Evolutionary conservation across 1,140 invertebrate species (phyloP), one percentile per base, ranked within the genome.

Genomic region (Drosophila ambigua): DNA sequence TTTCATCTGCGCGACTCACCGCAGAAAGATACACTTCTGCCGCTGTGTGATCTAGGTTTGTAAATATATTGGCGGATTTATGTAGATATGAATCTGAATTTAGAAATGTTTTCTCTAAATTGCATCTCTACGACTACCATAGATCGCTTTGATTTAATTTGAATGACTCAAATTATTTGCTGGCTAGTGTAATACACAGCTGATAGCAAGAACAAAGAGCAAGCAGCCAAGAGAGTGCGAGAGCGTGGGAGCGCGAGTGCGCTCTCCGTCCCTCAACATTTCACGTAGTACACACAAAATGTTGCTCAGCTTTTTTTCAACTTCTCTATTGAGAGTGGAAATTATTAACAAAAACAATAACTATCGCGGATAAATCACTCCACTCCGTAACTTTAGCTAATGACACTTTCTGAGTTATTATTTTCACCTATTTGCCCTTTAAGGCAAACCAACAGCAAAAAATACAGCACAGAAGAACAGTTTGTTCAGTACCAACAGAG

Each of bases 111-210:
- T 20, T 20, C 20, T 20, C 20, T 20, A 20, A 20, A 20, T 20
- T 20, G 20, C 20, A 20, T 20, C 20, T 20, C 2, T 1, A 20
- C 20, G 20, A 20, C 20, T 20, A 20, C 20, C 20, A 20, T 20
- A 20, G 20, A 20, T 16, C 16, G 16, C 16, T 16, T 16, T 16
- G 16, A 16, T 16, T 16, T 16, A 16, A 16, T 16, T 1, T 16
- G 0, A 16, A 16, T 20, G 20, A 20, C 20, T 20, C 20, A 1
- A 20, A 20, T 20, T 20, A 0, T 20, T 20, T 20, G 20, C 20
- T 51, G 39, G 13, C 6, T 13, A 68, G 73, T 76, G 72, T 76
- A 61, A 6, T 41, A 41, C 35, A 64, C 80, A 83, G 80, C 80
- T 83, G 80, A 72, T 50, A 16, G 15, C 28, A 31, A 41, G 51